A percentile compares a stretch with the other conserved stretches of the same genome.
phyloP scores from a whole-genome alignment of 2,113 vertebrate species.

The Pomatostomus ruficeps region DNA sequence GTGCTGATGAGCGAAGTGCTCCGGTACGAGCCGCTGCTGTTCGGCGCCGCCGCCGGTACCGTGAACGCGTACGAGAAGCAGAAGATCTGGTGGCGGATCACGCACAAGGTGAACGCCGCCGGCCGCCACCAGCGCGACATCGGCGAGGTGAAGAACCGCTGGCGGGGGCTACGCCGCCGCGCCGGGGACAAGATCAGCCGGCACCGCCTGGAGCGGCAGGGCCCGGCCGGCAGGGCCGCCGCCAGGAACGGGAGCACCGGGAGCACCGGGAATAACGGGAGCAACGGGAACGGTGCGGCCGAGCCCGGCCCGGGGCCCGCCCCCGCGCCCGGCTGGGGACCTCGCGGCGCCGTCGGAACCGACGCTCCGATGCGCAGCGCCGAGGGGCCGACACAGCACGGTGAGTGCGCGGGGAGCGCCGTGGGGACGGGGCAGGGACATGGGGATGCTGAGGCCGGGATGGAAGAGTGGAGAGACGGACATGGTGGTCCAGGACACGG shows the following conservation, averaged over 20 bases:
- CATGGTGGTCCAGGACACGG: not conserved
- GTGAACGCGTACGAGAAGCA: slow-evolving; percentile 4
- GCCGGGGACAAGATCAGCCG: not conserved
- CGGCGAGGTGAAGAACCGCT: slow-evolving; percentile 45
- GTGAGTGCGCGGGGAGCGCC: not conserved
- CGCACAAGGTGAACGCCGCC: slow-evolving; percentile 30
- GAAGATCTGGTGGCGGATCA: slow-evolving; percentile 25
- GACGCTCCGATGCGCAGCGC: not conserved
- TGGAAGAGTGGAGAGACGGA: not conserved
- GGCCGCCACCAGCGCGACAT: slow-evolving; percentile 37
- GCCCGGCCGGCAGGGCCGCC: not conserved
- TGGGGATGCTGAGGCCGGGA: not conserved
- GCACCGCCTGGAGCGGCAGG: not conserved
- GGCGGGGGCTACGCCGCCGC: not conserved
- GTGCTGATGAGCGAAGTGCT: not conserved
- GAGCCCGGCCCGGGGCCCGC: not conserved
- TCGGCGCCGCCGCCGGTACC: not conserved
- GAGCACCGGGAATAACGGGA: not conserved
- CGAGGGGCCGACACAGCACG: not conserved
- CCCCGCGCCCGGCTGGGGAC: not conserved
- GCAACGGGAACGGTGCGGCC: not conserved
- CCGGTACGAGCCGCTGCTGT: not conserved
- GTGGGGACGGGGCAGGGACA: not conserved
- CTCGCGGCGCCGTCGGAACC: not conserved
- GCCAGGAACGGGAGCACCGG: not conserved